These are phyloP conservation scores for Acromyrmex echinatior DNA, from an alignment of 1,140 invertebrate genomes.

Conservation along the genomic window DNA sequence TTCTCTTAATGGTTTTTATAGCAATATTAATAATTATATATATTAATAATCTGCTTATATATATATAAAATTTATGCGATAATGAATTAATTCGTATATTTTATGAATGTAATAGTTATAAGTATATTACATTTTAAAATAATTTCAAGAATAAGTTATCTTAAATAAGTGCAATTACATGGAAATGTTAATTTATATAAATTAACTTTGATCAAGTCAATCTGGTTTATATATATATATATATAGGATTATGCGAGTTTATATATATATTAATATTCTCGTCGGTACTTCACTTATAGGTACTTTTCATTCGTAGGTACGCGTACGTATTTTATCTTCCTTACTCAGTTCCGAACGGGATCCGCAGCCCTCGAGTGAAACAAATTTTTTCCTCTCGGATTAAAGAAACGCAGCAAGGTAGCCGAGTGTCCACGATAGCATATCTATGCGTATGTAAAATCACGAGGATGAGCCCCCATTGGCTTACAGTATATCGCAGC, in stretches of 20 bases:
- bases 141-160: neutral
- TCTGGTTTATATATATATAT: neutral
- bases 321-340: constrained; percentile 21
- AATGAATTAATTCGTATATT: neutral
- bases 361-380: constrained; percentile 41
- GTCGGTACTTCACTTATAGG: neutral
- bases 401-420: constrained; percentile 20
- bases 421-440: constrained; percentile 38
- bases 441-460: constrained; percentile 48
- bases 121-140: neutral
- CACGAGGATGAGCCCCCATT: constrained; percentile 27
- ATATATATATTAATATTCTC: neutral
- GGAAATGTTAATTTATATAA: constrained; percentile 16
- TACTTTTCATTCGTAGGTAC: neutral
- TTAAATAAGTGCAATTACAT: neutral
- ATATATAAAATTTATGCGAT: neutral
- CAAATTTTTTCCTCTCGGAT: constrained; percentile 8
- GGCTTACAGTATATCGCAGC: constrained; percentile 2
- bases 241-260: too few species aligned
- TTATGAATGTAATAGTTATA: neutral
- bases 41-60: neutral
- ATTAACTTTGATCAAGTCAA: constrained; percentile 18
- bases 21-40: neutral
- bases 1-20: neutral
- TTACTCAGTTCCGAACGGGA: constrained; percentile 1